Base-by-base conservation (phyloP, 2,113 vertebrate species). In the Propithecus coquereli region DNA sequence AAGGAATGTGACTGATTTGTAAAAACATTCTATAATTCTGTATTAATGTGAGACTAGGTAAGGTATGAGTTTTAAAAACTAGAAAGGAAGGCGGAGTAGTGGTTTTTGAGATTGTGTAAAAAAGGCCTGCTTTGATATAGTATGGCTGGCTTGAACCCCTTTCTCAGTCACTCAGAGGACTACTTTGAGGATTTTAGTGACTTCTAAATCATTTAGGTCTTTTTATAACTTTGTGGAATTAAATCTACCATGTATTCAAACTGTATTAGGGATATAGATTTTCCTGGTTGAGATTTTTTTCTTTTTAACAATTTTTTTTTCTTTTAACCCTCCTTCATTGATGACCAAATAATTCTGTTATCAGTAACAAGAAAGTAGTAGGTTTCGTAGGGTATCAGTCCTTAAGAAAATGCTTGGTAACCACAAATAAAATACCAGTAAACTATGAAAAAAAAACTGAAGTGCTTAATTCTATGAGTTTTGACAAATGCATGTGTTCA, bases 341-440 rank as follows among this genome's bases (percentile, higher is more conserved):
- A 73, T 94, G 12, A 84, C 25, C 74, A 84, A 86, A 57, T 57
- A 90, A 74, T 81, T 88, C 9, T 68, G 25, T 87, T 43, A 65
- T 86, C 22, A 37, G 37, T 90, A 84, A 65, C 93, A 90, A 93
- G 27, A 89, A n/a, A 97, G 20, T 70, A 63, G 20, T 81, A 88
- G 32, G 63, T 88, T 94, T 95, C 52, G 10, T 83, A 74, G 45
- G 32, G 1, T 92, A 25, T 94, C 71, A 80, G 7, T 90, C 45
- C 20, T 96, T 94, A 82, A 94, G 77, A 96, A 94, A 91, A 57
- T 63, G 13, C 14, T 68, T 37, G 86, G 20, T 76, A 87, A 59
- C 27, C n/a, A 70, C 47, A 89, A 74, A 80, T 94, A 89, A 61
- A 70, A 23, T 70, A 90, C 8, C 20, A 82, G n/a, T 66, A 88